Conservation (phyloP, 2,888 invertebrate genomes). For the Trisateles emortualis region DNA sequence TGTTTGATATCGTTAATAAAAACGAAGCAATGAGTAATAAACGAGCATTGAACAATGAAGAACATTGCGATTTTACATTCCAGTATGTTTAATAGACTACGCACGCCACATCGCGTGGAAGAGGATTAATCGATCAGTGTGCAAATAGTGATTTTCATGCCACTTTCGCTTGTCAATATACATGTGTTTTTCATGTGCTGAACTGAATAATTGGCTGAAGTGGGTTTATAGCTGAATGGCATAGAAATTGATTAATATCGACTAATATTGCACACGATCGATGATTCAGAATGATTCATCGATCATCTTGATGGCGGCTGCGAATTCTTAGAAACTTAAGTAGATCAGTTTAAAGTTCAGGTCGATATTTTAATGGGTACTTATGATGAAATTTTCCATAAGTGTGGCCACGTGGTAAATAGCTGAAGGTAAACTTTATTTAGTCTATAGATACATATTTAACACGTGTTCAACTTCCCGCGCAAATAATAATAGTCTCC, state of each 20-base stretch:
- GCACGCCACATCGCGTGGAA: constrained; percentile 73
- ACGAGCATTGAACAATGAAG: constrained; percentile 37
- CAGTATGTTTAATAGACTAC: constrained; percentile 45
- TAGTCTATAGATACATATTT: neutral
- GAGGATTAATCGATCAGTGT: constrained; percentile 59
- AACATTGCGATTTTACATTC: constrained; percentile 47
- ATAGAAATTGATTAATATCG: constrained; percentile 45
- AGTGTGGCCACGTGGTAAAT: neutral
- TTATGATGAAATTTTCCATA: constrained; percentile 18
- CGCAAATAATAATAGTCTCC: neutral
- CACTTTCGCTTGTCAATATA: constrained; percentile 69
- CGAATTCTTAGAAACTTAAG: constrained; percentile 53
- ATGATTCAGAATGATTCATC: constrained; percentile 62
- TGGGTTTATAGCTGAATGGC: constrained; percentile 42
- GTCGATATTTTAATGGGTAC: constrained; percentile 12
- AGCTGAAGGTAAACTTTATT: neutral
- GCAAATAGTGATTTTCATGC: constrained; percentile 60
- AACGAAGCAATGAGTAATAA: constrained; percentile 30
- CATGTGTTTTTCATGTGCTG: constrained; percentile 49
- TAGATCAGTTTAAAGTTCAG: constrained; percentile 43
- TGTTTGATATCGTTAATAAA: constrained; percentile 16
- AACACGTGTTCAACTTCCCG: neutral
- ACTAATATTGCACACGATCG: constrained; percentile 38
- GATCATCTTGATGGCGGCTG: constrained; percentile 49
- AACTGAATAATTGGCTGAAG: constrained; percentile 53